Evolutionary conservation across 2,888 invertebrate species (phyloP).

Genomic region (Cerceris rybyensis): DNA sequence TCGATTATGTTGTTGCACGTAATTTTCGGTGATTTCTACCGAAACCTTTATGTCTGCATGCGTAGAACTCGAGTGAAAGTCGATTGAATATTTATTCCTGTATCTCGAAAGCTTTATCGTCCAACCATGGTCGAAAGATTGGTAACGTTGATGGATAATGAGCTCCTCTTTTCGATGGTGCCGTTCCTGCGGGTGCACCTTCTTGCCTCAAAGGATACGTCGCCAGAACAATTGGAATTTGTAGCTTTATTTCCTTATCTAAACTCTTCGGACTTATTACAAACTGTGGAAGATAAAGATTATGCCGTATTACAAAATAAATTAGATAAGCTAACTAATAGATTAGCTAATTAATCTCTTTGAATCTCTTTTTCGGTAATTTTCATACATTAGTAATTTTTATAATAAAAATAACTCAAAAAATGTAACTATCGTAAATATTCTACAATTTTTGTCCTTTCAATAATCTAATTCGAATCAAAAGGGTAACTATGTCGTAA

Average conservation of each 20-base stretch:
- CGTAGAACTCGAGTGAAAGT: slow-evolving; percentile 27
- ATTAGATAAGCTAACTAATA: no score
- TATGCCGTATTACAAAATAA: background rate
- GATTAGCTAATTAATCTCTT: no score
- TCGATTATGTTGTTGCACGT: background rate
- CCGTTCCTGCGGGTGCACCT: slow-evolving; percentile 85
- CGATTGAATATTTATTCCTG: slow-evolving; percentile 72
- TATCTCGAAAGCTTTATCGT: slow-evolving; percentile 86
- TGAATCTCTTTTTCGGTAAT: no score
- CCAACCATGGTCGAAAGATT: slow-evolving; percentile 94
- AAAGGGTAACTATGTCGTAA: no score
- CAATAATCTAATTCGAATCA: no score
- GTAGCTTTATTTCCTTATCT: slow-evolving; percentile 95
- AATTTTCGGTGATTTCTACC: background rate
- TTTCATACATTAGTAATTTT: no score
- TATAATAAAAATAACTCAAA: no score
- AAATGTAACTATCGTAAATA: no score
- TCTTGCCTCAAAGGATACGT: slow-evolving; percentile 92
- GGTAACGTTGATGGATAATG: slow-evolving; percentile 96
- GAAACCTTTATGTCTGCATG: slow-evolving; percentile 7
- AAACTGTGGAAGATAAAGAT: slow-evolving; percentile 85
- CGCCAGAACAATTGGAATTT: slow-evolving; percentile 94
- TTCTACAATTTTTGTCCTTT: no score
- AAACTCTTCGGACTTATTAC: slow-evolving; percentile 95
- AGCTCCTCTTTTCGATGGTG: slow-evolving; percentile 90